Base-by-base conservation (phyloP, 2,797 vertebrate species). In the Rhinichthys osculus region DNA sequence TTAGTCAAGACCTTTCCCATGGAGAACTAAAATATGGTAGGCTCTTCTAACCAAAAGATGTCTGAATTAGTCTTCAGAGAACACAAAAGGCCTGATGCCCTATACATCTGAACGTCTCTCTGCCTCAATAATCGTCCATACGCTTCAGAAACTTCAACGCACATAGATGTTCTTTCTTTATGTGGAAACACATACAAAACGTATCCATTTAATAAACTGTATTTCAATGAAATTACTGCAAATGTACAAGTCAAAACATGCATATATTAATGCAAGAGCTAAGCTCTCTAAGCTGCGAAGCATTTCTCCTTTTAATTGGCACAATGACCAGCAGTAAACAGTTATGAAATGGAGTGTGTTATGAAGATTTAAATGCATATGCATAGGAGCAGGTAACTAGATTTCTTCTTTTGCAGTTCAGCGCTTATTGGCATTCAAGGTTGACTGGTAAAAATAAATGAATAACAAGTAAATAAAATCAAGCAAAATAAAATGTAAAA, bases 31-130 rank as follows among this genome's bases (percentile, higher is more conserved):
- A 71, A 71, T 78, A 78, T 59, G 52, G 77, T 44, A 78, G 67
- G 50, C 77, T 81, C 77, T 76, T 84, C 57, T 35, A 67, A 76
- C 27, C 17, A 44, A 81, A 84, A 59, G 78, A 84, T 33, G 52
- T 71, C 27, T 85, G 76, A 85, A 85, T 85, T 85, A 85, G 67
- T 38, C 83, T 40, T 72, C 27, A 64, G 40, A 72, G 77, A 62
- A 52, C 54, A 80, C 59, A 84, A 74, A 83, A 57, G 76, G 38
- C 47, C 19, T 6, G 47, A 50, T 50, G 47, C 47, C 47, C 47
- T 47, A 16, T 50, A 50, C 47, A 50, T 50, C 14, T 66, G 10
- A 52, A 54, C 5, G 0, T 13, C 27, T 74, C 35, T 57, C 42
- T 27, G 2, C n/a, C 11, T 54, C 19, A 27, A 54, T 9, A 40